These are phyloP conservation scores for Pogoniulus pusillus DNA, from an alignment of 2,797 vertebrate species.

Conservation along the genomic window DNA sequence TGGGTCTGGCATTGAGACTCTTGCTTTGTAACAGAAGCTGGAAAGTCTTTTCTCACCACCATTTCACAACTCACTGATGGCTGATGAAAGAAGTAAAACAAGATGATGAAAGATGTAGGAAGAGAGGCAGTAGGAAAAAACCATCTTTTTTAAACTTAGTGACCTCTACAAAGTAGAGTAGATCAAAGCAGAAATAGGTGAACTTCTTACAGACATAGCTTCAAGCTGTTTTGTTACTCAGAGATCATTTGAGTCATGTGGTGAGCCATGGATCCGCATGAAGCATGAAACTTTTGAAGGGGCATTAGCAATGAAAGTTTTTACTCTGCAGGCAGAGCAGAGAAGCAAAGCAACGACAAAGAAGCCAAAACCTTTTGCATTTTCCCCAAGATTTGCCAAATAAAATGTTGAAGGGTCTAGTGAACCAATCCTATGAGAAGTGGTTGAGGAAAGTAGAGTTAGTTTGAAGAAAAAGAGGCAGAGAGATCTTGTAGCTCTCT, in stretches of 20 bases:
- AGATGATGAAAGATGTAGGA: neutral
- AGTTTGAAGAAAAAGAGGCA: too few species aligned
- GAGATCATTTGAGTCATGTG: neutral
- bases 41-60: neutral
- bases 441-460: too few species aligned
- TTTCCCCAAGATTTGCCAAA: neutral
- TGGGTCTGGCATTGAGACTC: neutral
- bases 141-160: neutral
- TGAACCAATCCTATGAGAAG: too few species aligned
- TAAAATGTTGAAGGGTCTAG: too few species aligned
- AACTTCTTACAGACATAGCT: neutral
- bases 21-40: neutral
- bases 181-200: neutral
- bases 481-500: too few species aligned
- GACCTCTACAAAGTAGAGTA: neutral
- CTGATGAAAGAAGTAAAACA: neutral
- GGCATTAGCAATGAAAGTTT: neutral
- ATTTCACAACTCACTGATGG: neutral
- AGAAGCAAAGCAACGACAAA: neutral
- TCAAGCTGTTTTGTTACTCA: neutral
- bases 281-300: neutral
- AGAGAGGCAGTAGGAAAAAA: neutral
- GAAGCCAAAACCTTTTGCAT: neutral
- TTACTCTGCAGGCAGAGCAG: neutral
- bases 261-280: rapidly evolving